Conservation (phyloP, 2,888 invertebrate genomes). For the Heliconius ismenius region DNA sequence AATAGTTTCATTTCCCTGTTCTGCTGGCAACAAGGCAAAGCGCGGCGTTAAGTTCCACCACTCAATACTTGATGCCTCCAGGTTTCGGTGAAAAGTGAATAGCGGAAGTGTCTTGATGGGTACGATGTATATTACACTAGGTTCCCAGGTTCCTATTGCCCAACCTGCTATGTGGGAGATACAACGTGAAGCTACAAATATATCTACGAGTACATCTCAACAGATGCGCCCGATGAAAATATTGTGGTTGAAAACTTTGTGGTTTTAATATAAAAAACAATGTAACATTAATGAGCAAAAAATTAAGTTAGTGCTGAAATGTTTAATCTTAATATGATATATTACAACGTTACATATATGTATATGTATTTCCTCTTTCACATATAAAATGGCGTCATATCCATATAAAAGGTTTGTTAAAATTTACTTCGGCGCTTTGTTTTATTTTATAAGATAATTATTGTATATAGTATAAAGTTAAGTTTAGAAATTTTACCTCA, state of each 20-base stretch:
- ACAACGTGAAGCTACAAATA: too few relatives aligned
- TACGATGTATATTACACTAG: too few relatives aligned
- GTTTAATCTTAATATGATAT: not conserved
- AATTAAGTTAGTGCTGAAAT: not conserved
- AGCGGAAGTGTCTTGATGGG: too few relatives aligned
- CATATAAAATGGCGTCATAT: not conserved
- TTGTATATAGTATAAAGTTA: not conserved
- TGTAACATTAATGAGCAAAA: not conserved
- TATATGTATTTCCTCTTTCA: not conserved
- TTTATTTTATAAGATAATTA: not conserved
- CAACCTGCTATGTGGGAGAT: too few relatives aligned
- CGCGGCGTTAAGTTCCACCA: too few relatives aligned
- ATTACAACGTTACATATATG: not conserved
- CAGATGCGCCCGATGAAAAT: not conserved
- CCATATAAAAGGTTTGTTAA: not conserved
- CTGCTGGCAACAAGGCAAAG: too few relatives aligned
- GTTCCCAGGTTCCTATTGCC: too few relatives aligned
- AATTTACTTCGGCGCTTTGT: not conserved
- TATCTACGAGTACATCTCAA: not conserved
- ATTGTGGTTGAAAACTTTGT: not conserved
- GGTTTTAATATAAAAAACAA: constrained; percentile 2
- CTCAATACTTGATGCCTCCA: too few relatives aligned
- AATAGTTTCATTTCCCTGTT: not conserved
- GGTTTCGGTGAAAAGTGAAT: too few relatives aligned
- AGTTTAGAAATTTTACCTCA: too few relatives aligned